Evolutionary conservation across 2,113 vertebrate genomes (phyloP).

Genomic region (Macheiramphus alcinus): DNA sequence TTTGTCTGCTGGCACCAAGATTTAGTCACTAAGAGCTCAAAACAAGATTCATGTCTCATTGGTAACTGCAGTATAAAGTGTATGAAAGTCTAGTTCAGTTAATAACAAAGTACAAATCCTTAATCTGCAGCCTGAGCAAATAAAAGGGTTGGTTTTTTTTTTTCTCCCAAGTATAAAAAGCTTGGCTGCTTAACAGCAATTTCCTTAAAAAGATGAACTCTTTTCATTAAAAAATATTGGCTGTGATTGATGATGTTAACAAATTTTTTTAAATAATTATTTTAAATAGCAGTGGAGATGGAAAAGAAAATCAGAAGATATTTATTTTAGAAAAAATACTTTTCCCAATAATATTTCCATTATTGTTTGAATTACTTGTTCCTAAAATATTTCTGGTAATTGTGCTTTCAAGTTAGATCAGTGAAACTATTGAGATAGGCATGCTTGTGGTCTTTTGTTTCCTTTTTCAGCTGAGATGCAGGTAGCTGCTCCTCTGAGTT

Average conservation of each 20-base stretch:
- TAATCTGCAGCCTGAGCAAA: background rate
- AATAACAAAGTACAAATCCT: background rate
- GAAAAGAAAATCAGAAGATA: background rate
- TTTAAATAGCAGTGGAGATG: background rate
- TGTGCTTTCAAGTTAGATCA: background rate
- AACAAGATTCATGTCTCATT: background rate
- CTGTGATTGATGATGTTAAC: background rate
- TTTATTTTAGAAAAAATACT: background rate
- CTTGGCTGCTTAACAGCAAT: background rate
- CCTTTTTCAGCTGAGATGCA: background rate
- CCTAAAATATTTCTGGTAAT: background rate
- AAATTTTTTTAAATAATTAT: background rate
- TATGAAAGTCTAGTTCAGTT: background rate
- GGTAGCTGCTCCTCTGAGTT: background rate
- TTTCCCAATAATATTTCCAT: background rate
- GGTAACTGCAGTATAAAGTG: background rate
- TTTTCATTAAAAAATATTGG: background rate
- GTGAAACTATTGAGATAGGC: background rate
- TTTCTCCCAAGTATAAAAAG: background rate
- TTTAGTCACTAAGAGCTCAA: background rate
- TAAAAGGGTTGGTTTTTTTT: background rate
- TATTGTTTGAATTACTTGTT: background rate
- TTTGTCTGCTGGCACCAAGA: background rate
- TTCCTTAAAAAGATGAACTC: background rate
- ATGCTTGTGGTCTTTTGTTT: background rate